Evolutionary conservation across 2,888 invertebrate genomes (phyloP).

Genomic region (Euproctis similis): DNA sequence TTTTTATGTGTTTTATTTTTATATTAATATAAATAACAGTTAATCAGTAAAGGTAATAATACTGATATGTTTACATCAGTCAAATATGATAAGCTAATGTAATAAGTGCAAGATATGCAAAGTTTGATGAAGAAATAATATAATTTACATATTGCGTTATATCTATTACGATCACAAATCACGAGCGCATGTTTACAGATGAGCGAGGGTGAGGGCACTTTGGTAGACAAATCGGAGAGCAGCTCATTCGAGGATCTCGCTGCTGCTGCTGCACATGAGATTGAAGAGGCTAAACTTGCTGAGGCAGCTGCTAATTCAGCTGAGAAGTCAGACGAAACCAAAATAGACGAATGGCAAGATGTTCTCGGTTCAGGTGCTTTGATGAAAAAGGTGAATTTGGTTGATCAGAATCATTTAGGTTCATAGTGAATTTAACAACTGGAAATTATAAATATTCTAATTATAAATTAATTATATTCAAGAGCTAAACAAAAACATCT

Average conservation of each 20-base stretch:
- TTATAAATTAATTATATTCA: too few species aligned
- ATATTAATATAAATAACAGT: constrained; percentile 3
- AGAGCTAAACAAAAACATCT: too few species aligned
- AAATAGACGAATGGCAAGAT: constrained; percentile 80
- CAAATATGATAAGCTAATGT: too few species aligned
- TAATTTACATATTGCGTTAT: background rate
- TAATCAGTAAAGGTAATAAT: constrained; percentile 30
- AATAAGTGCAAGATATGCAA: background rate
- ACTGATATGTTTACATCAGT: background rate
- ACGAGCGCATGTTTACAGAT: constrained; percentile 50
- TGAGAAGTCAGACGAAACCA: constrained; percentile 39
- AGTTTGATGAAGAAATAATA: background rate
- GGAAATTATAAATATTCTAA: too few species aligned
- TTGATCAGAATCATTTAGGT: too few species aligned
- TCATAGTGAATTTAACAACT: too few species aligned
- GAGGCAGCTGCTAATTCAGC: constrained; percentile 53
- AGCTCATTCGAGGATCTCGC: constrained; percentile 80
- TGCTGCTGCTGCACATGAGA: constrained; percentile 74
- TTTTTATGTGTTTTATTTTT: background rate
- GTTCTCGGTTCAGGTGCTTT: constrained; percentile 86
- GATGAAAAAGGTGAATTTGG: constrained; percentile 73
- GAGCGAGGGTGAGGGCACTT: constrained; percentile 57
- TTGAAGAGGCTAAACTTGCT: constrained; percentile 64
- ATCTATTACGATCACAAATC: constrained; percentile 27
- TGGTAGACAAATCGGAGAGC: constrained; percentile 78